Evolutionary conservation across 2,888 invertebrate genomes (phyloP), one percentile per base, ranked within the genome.

Genomic region (Heliconius cydno): DNA sequence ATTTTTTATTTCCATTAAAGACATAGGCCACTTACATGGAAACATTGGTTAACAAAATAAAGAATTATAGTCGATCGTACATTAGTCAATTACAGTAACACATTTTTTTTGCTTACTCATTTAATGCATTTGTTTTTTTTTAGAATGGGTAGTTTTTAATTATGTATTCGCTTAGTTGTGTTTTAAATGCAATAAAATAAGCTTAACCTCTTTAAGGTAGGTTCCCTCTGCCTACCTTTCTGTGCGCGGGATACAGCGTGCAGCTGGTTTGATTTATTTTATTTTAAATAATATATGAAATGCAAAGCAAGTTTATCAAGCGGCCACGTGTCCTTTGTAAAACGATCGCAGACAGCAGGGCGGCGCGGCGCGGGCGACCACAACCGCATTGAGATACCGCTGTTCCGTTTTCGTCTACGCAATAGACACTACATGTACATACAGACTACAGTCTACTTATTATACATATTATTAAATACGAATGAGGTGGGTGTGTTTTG

Each of bases 321-420:
- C 34, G 72, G 60, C 77, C 77, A 84, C 83, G 82, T 85, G 85
- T 80, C 68, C 65, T 76, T 78, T 86, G 89, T 89, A 89, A 89
- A 86, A 85, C 86, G 88, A 89, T 89, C 89, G 85, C 84, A 90
- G 90, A 89, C 90, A 84, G 89, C 89, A 81, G 85, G 89, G 88
- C 89, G 88, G 80, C 74, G 63, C 75, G 60, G 34, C 67, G 67
- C 85, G 79, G 82, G 73, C 77, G 83, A 87, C 88, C 87, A 86
- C 87, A 87, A 87, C 87, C 88, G 84, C 87, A 85, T 79, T 71
- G 52, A 68, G 41, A 65, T 66, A 72, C 65, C 77, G 72, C 34
- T 67, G 34, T 38, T n/a, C 67, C 67, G 38, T 68, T 30, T 78
- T 65, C 60, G 68, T 77, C 77, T 77, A 41, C 71, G 60, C 77